A percentile compares a stretch with the other conserved stretches of the same genome.
phyloP scores from a whole-genome alignment of 2,113 vertebrate genomes.

The Mustela lutreola region DNA sequence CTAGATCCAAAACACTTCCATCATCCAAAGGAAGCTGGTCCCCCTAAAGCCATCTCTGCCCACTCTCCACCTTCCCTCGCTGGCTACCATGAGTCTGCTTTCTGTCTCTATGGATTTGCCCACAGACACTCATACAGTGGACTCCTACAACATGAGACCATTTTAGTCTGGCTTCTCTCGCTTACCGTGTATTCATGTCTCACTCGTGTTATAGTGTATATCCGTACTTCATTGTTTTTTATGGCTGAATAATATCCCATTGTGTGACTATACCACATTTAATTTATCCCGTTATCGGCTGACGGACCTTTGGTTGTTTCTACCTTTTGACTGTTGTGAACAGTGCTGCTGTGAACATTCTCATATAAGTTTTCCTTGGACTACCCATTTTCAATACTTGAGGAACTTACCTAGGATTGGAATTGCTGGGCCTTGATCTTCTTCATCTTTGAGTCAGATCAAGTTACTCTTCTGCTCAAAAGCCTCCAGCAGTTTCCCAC shows the following conservation, averaged over 20 bases:
- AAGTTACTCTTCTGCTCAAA: not conserved
- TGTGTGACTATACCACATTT: not conserved
- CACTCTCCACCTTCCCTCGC: not conserved
- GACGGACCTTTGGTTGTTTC: not conserved
- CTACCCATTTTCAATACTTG: not conserved
- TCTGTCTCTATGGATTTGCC: not conserved
- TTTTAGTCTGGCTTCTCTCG: not conserved
- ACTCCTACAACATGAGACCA: not conserved
- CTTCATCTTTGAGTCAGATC: not conserved
- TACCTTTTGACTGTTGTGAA: not conserved
- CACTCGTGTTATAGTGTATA: not conserved
- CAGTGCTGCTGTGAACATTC: not conserved
- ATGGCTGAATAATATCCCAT: not conserved
- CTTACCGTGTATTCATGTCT: not conserved
- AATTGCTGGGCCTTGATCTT: not conserved
- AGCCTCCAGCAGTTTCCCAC: not conserved
- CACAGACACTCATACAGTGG: not conserved
- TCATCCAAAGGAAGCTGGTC: not conserved
- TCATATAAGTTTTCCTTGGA: not conserved
- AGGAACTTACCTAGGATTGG: not conserved
- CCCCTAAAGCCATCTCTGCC: not conserved
- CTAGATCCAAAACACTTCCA: not conserved
- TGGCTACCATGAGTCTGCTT: not conserved
- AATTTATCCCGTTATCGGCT: not conserved
- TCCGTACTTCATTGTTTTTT: not conserved